Conservation (phyloP, 1,140 invertebrate species). For the Sarcophaga peregrina region DNA sequence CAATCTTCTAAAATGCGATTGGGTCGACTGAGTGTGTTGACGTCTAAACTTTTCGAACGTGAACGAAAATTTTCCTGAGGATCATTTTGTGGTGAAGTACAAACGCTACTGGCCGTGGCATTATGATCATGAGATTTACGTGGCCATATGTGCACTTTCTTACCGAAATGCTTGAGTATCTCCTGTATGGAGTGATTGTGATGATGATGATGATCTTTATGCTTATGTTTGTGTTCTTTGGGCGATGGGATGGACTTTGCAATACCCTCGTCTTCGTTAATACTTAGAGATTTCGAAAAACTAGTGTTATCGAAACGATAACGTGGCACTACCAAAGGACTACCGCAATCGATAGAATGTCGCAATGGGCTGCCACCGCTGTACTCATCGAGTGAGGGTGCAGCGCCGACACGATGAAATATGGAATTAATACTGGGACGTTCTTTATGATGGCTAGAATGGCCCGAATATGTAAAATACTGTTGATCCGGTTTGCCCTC, state of each 20-base stretch:
- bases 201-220: constrained; percentile 68
- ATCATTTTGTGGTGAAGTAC: constrained; percentile 67
- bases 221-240: constrained; percentile 56
- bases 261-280: constrained; percentile 56
- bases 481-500: constrained; percentile 63
- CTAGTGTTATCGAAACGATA: constrained; percentile 70
- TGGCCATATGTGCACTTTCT: constrained; percentile 74
- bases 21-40: constrained; percentile 68
- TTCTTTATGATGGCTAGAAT: constrained; percentile 55
- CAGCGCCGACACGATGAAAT: constrained; percentile 59
- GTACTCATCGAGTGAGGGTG: constrained; percentile 61
- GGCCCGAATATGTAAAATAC: constrained; percentile 65
- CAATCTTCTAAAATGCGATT: constrained; percentile 73
- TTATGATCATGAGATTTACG: constrained; percentile 68
- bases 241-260: constrained; percentile 58
- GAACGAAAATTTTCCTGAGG: constrained; percentile 75
- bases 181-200: constrained; percentile 78
- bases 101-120: constrained; percentile 66
- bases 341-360: constrained; percentile 52
- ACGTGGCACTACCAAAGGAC: constrained; percentile 44
- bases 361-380: background rate
- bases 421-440: constrained; percentile 63
- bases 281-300: constrained; percentile 69
- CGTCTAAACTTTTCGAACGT: constrained; percentile 82
- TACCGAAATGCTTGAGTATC: constrained; percentile 77